Base-by-base conservation (phyloP, 2,797 vertebrate genomes). In the Scolopax bukidnonensis region DNA sequence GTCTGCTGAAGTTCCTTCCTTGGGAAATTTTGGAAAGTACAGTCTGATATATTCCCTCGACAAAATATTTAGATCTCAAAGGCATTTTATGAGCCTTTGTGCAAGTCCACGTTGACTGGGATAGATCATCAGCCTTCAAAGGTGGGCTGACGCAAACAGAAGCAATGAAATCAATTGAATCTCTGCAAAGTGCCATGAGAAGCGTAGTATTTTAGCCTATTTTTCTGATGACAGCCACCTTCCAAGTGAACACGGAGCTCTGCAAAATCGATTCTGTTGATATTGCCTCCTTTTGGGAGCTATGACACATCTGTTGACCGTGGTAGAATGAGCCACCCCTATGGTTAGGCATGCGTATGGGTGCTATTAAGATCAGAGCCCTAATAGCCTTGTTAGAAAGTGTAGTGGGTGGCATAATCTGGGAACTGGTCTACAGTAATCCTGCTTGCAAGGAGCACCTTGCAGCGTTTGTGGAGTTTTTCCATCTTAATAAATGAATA, bases 351-450 rank as follows among this genome's bases (percentile, higher is more conserved):
- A 73, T 5, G 1, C 5, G 75, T 60, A 43, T 2, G 4, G 73
- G 33, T 80, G 60, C 53, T 80, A 5, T 73, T 43, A 32, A 50
- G 50, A 91, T 80, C 81, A 90, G 91, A 91, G 77, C 70, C 64
- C 60, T 57, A 50, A 67, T 1, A 89, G 56, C 33, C 74, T 94
- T 90, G 77, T 57, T 93, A 92, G 91, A 95, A 93, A 91, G 91
- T 73, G 53, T 6, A n/a, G 84, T 87, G 82, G 76, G 94, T 81
- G 79, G 88, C 81, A 87, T 65, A 74, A 94, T 45, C 68, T 23
- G 38, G 36, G 68, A 93, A 43, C 80, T 36, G 56, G 59, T 67
- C 85, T 84, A 11, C 63, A 84, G 70, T 64, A 82, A 36, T 80
- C 71, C 89, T 45, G 33, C 28, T 33, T 57, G 60, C 48, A 74